Conservation (phyloP, 2,797 vertebrate species). For the Mus caroli region DNA sequence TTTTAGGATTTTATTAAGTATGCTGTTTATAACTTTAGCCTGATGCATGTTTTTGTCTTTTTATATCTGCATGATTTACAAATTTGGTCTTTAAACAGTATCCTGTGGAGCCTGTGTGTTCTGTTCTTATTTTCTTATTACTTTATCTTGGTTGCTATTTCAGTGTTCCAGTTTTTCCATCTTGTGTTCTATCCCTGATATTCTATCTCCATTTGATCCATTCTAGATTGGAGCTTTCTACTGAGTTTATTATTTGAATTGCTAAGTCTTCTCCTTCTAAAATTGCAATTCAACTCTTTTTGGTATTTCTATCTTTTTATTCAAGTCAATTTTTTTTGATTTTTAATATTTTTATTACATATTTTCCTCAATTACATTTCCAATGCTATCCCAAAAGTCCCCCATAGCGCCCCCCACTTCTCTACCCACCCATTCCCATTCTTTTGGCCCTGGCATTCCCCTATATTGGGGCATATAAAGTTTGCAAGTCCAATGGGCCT, state of each 20-base stretch:
- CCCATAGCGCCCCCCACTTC: too few species aligned
- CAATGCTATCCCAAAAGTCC: too few species aligned
- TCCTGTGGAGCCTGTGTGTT: background rate
- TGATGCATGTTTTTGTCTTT: background rate
- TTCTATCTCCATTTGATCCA: background rate
- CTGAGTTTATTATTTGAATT: background rate
- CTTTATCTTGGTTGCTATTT: background rate
- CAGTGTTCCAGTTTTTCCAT: background rate
- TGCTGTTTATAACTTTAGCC: background rate
- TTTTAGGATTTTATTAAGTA: background rate
- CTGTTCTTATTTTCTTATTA: background rate
- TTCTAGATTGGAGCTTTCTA: background rate
- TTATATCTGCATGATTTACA: background rate
- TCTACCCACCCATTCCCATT: too few species aligned
- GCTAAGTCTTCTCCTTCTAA: background rate
- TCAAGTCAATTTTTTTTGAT: background rate
- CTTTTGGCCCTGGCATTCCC: too few species aligned
- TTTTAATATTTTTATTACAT: too few species aligned
- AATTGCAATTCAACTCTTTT: background rate
- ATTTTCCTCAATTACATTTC: too few species aligned
- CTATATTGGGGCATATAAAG: too few species aligned
- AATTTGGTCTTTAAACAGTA: background rate
- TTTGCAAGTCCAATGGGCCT: too few species aligned
- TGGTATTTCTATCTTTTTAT: background rate
- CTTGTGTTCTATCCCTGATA: background rate